Conservation (phyloP, 2,888 invertebrate genomes). For the Drosophila paranaensis region DNA sequence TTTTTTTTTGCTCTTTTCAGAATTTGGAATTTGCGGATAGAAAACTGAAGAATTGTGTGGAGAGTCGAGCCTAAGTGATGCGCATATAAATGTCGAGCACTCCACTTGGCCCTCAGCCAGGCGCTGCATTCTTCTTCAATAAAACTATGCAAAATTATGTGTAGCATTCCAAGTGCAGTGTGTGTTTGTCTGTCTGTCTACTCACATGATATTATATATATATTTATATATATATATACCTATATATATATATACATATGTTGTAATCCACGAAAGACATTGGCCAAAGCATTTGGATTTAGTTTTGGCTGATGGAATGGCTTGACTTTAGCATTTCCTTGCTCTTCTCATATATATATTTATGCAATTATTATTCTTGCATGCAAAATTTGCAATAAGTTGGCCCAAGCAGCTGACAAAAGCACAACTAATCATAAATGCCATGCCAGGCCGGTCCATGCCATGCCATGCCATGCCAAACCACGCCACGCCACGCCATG, state of each 20-base stretch:
- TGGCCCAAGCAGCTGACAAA: conserved; percentile 61
- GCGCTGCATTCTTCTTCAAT: conserved; percentile 70
- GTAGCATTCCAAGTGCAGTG: conserved; percentile 64
- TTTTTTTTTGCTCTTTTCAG: conserved; percentile 31
- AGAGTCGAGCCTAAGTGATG: conserved; percentile 70
- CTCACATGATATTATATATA: conserved; percentile 46
- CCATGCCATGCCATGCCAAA: neutral
- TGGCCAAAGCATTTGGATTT: conserved; percentile 34
- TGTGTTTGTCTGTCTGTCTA: conserved; percentile 31
- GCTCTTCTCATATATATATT: conserved; percentile 31
- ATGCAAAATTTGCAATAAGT: conserved; percentile 71
- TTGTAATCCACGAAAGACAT: conserved; percentile 22
- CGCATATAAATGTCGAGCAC: conserved; percentile 82
- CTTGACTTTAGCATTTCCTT: conserved; percentile 7
- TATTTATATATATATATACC: conserved; percentile 1
- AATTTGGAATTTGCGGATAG: conserved; percentile 48
- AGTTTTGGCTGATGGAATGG: conserved; percentile 50
- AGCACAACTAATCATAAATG: conserved; percentile 72
- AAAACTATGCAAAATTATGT: conserved; percentile 80
- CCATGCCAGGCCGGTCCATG: conserved; percentile 11
- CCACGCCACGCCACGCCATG: neutral
- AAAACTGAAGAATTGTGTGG: conserved; percentile 21
- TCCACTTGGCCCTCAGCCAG: conserved; percentile 65
- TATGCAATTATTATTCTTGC: conserved; percentile 77
- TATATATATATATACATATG: conserved; percentile 10